These are phyloP conservation scores for Oplegnathus fasciatus DNA, from an alignment of 2,113 vertebrate genomes.

Conservation along the genomic window DNA sequence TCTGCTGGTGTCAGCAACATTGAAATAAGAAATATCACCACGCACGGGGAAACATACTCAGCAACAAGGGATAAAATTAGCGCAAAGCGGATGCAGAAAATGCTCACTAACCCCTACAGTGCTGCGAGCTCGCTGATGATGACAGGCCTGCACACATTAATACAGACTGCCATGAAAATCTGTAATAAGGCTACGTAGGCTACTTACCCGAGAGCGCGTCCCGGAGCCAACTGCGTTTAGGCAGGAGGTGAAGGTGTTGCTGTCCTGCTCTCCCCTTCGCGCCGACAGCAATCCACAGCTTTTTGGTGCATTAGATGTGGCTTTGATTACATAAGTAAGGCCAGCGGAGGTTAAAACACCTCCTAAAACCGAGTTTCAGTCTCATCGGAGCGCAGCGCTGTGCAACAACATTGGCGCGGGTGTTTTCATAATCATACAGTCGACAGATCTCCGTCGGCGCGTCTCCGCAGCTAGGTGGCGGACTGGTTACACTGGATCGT, in stretches of 20 bases:
- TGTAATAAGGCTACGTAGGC: constrained; percentile 80
- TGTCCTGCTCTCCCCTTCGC: constrained; percentile 65
- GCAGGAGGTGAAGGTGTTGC: constrained; percentile 75
- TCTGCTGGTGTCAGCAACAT: constrained; percentile 80
- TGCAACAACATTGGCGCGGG: constrained; percentile 82
- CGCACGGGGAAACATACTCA: constrained; percentile 56
- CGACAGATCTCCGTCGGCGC: constrained; percentile 68
- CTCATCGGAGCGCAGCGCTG: constrained; percentile 68
- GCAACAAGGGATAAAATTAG: constrained; percentile 82
- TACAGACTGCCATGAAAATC: constrained; percentile 73
- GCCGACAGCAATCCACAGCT: constrained; percentile 53
- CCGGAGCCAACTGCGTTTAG: constrained; percentile 79
- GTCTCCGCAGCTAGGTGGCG: constrained; percentile 81
- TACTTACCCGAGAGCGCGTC: constrained; percentile 82
- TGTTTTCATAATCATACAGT: constrained; percentile 81
- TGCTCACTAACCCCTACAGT: constrained; percentile 40
- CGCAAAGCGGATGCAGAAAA: constrained; percentile 75
- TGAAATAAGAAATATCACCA: constrained; percentile 75
- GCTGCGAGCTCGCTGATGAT: constrained; percentile 62
- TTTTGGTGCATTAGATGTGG: constrained; percentile 68
- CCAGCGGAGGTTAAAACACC: constrained; percentile 70
- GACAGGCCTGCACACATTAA: constrained; percentile 76
- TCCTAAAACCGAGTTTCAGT: constrained; percentile 69
- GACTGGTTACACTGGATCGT: constrained; percentile 64
- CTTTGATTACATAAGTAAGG: constrained; percentile 77